phyloP scores from a whole-genome alignment of 2,113 vertebrate species.

The Scortum barcoo region DNA sequence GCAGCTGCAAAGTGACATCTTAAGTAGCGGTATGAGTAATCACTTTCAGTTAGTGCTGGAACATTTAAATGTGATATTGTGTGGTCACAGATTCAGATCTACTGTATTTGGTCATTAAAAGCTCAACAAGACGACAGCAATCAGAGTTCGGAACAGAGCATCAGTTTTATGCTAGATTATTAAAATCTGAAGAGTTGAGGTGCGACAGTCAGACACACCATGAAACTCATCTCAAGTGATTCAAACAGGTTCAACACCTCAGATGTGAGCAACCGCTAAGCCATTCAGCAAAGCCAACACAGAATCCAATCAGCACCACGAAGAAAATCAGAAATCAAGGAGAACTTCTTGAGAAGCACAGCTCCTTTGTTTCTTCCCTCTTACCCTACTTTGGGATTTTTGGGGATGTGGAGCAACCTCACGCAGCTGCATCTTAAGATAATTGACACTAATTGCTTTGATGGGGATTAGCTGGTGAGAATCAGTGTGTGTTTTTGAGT shows the following conservation, averaged over 20 bases:
- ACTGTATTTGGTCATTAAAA: constrained; percentile 51
- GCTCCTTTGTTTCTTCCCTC: constrained; percentile 42
- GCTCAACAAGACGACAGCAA: constrained; percentile 29
- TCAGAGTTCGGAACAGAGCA: background rate
- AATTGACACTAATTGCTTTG: constrained; percentile 83
- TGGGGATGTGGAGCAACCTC: constrained; percentile 59
- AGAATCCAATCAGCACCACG: constrained; percentile 43
- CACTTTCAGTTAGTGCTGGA: constrained; percentile 19
- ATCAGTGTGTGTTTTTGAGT: constrained; percentile 67
- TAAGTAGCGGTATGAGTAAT: constrained; percentile 33
- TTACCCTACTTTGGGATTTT: constrained; percentile 60
- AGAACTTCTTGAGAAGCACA: constrained; percentile 48
- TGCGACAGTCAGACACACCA: constrained; percentile 14
- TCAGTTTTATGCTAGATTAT: background rate
- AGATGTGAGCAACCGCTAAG: constrained; percentile 37
- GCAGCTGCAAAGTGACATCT: constrained; percentile 37
- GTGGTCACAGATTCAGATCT: constrained; percentile 53
- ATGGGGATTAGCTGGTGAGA: constrained; percentile 80
- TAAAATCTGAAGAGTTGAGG: constrained; percentile 5
- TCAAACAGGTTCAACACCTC: constrained; percentile 42
- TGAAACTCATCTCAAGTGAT: constrained; percentile 25
- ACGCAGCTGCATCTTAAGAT: constrained; percentile 79
- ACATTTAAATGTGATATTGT: constrained; percentile 43
- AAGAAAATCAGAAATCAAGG: constrained; percentile 50
- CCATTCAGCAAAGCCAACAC: constrained; percentile 18